phyloP scores from a whole-genome alignment of 2,888 invertebrate species.

The Cremastobaeus sp. region DNA sequence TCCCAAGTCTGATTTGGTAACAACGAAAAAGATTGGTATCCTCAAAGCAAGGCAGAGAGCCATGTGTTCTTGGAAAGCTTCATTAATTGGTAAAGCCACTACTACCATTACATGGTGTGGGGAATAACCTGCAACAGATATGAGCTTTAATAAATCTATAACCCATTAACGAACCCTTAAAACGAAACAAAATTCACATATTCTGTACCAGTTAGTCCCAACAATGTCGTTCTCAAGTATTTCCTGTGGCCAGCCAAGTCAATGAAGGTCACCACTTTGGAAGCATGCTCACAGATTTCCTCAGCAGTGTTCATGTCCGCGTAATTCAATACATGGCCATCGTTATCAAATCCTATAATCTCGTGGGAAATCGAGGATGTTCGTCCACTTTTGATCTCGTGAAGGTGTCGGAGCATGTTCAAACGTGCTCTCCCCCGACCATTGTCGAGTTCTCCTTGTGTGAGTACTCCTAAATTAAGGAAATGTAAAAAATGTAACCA shows the following conservation, averaged over 20 bases:
- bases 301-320: conserved; percentile 94
- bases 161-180: background rate
- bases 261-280: conserved; percentile 95
- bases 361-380: conserved; percentile 98
- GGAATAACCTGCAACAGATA: conserved; percentile 84
- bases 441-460: conserved; percentile 97
- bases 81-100: conserved; percentile 74
- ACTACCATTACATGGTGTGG: conserved; percentile 95
- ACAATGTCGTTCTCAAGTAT: conserved; percentile 96
- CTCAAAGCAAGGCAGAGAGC: conserved; percentile 89
- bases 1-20: conserved; percentile 96
- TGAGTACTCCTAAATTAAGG: conserved; percentile 87
- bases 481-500: background rate
- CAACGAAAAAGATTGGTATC: conserved; percentile 94
- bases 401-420: conserved; percentile 96
- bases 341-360: conserved; percentile 94
- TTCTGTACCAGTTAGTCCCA: conserved; percentile 87
- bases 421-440: conserved; percentile 95
- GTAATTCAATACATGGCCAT: conserved; percentile 92
- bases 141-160: conserved; percentile 3
- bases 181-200: background rate
- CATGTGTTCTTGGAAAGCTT: conserved; percentile 88
- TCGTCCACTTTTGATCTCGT: conserved; percentile 95
- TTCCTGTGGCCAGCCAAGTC: conserved; percentile 98
- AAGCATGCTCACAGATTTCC: conserved; percentile 94